These are phyloP conservation scores for Thelaira solivaga DNA, from an alignment of 2,888 invertebrate genomes.

Conservation along the genomic window DNA sequence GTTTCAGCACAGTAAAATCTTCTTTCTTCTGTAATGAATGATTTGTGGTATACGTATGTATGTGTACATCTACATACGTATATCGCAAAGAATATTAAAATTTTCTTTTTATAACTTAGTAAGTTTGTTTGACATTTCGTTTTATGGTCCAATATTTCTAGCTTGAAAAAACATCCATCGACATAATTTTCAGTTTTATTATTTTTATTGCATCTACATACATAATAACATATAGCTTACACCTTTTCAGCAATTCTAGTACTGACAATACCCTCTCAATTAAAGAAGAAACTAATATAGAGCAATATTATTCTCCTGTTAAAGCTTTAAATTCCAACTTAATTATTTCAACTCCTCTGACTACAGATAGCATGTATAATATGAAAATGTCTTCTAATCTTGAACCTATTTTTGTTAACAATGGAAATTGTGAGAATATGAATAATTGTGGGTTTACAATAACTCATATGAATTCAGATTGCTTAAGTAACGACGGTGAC, in stretches of 20 bases:
- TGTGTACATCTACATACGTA: too few species aligned
- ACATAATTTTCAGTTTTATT: too few species aligned
- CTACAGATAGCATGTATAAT: not conserved
- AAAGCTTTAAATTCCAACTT: conserved; percentile 4
- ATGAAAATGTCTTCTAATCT: conserved; percentile 62
- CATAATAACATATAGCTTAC: not conserved
- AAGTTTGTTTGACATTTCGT: too few species aligned
- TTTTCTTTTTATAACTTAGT: too few species aligned
- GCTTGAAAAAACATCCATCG: too few species aligned
- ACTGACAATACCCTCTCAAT: not conserved
- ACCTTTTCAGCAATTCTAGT: conserved; percentile 19
- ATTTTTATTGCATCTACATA: too few species aligned
- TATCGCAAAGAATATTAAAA: too few species aligned
- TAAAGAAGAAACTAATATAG: conserved; percentile 11
- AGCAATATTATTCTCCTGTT: not conserved
- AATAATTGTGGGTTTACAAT: not conserved
- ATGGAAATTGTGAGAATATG: conserved; percentile 56
- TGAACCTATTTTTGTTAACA: conserved; percentile 65
- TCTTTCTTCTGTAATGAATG: too few species aligned
- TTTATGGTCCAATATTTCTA: too few species aligned
- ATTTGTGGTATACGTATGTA: too few species aligned
- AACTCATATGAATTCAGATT: conserved; percentile 3
- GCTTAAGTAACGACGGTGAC: conserved; percentile 51
- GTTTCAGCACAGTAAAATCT: too few species aligned
- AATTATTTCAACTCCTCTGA: conserved; percentile 17